These are phyloP conservation scores for Ophthalmolycus amberensis DNA, from an alignment of 2,113 vertebrate species.

Conservation along the genomic window DNA sequence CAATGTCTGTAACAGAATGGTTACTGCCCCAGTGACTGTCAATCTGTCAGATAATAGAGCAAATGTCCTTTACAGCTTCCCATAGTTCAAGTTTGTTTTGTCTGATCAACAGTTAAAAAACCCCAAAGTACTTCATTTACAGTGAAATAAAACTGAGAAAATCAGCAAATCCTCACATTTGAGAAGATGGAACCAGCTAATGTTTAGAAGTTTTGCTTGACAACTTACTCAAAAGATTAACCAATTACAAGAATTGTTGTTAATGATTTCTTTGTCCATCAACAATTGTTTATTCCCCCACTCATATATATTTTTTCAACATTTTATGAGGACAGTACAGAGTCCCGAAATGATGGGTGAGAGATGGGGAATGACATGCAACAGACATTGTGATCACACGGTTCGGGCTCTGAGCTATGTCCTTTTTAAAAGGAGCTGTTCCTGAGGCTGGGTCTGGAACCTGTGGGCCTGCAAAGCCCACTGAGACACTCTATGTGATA, in stretches of 20 bases:
- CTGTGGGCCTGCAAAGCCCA: background rate
- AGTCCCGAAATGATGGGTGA: background rate
- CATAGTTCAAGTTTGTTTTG: background rate
- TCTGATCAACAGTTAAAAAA: background rate
- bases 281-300: background rate
- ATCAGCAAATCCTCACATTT: background rate
- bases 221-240: background rate
- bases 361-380: background rate
- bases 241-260: background rate
- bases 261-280: background rate
- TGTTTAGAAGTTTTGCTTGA: background rate
- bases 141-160: background rate
- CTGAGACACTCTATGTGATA: background rate
- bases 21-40: too few species aligned
- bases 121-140: background rate
- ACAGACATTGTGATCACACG: background rate
- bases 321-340: background rate
- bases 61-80: background rate
- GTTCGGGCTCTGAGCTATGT: background rate
- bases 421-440: slow-evolving; percentile 1
- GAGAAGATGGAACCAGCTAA: background rate
- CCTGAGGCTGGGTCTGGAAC: background rate
- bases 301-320: background rate
- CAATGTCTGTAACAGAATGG: background rate
- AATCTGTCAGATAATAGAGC: background rate